phyloP scores from a whole-genome alignment of 1,140 invertebrate species.

The Tigriopus japonicus region DNA sequence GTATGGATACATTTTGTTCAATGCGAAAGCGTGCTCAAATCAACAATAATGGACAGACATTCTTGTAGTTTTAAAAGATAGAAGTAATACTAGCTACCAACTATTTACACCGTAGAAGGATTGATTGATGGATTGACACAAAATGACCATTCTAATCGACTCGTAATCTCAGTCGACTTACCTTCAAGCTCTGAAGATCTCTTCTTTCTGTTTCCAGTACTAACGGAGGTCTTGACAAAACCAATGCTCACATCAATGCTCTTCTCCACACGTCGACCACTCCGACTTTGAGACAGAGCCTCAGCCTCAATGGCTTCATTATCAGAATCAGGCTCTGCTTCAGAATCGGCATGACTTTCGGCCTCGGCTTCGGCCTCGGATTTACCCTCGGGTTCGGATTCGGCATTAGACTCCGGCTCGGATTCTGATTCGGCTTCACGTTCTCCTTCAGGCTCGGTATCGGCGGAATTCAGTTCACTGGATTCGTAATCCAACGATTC shows the following conservation, averaged over 20 bases:
- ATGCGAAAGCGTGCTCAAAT: background rate
- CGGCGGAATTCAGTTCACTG: slow-evolving; percentile 12
- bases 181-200: background rate
- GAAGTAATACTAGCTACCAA: background rate
- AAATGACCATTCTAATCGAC: no score
- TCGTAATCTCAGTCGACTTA: background rate
- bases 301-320: background rate
- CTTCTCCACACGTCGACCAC: background rate
- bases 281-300: no score
- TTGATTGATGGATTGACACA: no score
- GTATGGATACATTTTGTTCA: no score
- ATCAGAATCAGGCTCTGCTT: slow-evolving; percentile 27
- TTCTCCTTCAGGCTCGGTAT: slow-evolving; percentile 24
- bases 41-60: no score
- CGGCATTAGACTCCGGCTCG: slow-evolving; percentile 21
- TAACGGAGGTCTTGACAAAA: slow-evolving; percentile 2
- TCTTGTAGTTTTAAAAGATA: background rate
- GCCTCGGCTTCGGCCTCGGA: slow-evolving; percentile 1
- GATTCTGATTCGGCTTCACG: slow-evolving; percentile 28
- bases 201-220: background rate
- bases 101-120: background rate
- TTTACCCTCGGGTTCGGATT: slow-evolving; percentile 16
- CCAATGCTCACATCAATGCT: slow-evolving; percentile 13
- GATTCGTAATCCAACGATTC: no score
- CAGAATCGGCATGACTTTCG: slow-evolving; percentile 19